A percentile compares a stretch with the other conserved stretches of the same genome.
Conservation (phyloP, 2,888 invertebrate species). For the Acrocyrtus sp. region DNA sequence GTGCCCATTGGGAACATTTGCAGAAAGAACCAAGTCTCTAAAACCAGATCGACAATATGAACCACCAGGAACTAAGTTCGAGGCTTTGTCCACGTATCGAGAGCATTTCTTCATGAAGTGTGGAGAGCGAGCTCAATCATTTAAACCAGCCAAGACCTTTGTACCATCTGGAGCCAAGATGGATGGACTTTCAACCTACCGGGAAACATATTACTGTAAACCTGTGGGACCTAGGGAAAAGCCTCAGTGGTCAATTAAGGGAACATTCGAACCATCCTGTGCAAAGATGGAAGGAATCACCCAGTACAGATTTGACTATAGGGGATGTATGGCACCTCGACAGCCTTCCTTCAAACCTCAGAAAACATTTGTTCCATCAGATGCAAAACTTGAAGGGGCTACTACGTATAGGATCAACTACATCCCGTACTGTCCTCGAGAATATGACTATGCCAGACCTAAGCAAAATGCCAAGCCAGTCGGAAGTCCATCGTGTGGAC, state of each 20-base stretch:
- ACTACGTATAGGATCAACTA: constrained; percentile 51
- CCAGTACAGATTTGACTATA: constrained; percentile 53
- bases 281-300: constrained; percentile 51
- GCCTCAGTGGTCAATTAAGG: constrained; percentile 39
- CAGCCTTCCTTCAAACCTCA: constrained; percentile 39
- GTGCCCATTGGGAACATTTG: constrained; percentile 53
- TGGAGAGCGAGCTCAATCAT: constrained; percentile 37
- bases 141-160: constrained; percentile 45
- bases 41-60: constrained; percentile 51
- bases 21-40: constrained; percentile 34
- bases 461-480: constrained; percentile 24
- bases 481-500: constrained; percentile 41
- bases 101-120: constrained; percentile 55
- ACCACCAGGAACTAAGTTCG: constrained; percentile 42
- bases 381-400: constrained; percentile 50
- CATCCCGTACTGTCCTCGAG: constrained; percentile 55
- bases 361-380: constrained; percentile 44
- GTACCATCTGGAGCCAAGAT: constrained; percentile 49
- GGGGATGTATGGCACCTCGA: constrained; percentile 46
- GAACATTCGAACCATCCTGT: constrained; percentile 40
- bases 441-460: constrained; percentile 55
- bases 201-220: constrained; percentile 40
- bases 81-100: constrained; percentile 40
- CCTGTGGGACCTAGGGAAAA: constrained; percentile 19
- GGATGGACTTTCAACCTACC: constrained; percentile 52